Base-by-base conservation (phyloP, 2,113 vertebrate genomes). In the Pelodiscus sinensis region DNA sequence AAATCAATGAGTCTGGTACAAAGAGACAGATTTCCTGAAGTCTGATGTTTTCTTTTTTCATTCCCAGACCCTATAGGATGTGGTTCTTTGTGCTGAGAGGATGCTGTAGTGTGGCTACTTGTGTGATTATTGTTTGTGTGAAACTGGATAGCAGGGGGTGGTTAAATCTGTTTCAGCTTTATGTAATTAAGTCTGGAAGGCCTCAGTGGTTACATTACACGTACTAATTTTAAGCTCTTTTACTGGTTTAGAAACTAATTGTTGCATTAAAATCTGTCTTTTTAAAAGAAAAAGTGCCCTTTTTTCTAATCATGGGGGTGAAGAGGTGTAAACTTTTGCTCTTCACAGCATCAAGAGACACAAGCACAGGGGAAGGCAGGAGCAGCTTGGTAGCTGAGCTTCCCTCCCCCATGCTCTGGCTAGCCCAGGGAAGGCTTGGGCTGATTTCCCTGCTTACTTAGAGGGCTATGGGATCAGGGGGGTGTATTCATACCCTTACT, bases 131-230 rank as follows among this genome's bases (percentile, higher is more conserved):
- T 88, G 78, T 77, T 93, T 93, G 91, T 73, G 89, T 96, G 94
- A 96, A 95, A 93, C 85, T 90, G 84, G 79, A 95, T 90, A 92
- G 88, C 92, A 96, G 84, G 91, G 82, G 82, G 84, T 96, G 90
- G 90, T 97, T 96, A 92, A 65, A 89, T 81, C 87, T 93, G 75
- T 79, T 80, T 94, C 94, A 94, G 16, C 79, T 93, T 83, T 65
- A 38, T 68, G 73, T 97, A 96, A 96, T 95, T 96, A 97, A 95
- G 91, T 85, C 90, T 95, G 90, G 93, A 94, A 91, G 89, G 94
- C 93, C 96, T 95, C 92, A 90, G 90, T 75, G 93, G 96, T 93
- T 93, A 4, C 88, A 96, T 96, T 94, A 96, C 80, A 92, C 90
- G 83, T 84, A 71, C 88, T 95, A 78, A 92, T 95, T 95, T 96